These are phyloP conservation scores for Lycocorax pyrrhopterus DNA, from an alignment of 2,113 vertebrate species.

Conservation along the genomic window DNA sequence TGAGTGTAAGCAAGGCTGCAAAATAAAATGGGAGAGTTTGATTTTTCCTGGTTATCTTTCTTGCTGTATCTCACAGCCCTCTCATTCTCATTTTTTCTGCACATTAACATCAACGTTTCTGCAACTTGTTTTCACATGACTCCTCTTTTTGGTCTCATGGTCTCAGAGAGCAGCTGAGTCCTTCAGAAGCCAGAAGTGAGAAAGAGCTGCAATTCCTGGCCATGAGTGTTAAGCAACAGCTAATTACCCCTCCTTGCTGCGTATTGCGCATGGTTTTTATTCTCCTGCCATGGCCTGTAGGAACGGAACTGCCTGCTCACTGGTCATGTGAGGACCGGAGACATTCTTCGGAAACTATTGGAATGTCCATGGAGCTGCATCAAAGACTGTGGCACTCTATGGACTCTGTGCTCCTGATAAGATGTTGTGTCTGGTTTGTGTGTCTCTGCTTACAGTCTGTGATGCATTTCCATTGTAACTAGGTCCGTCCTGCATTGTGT, in stretches of 20 bases:
- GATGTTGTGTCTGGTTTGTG: background rate
- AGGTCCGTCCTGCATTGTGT: slow-evolving; percentile 57
- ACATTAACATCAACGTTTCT: too few relatives aligned
- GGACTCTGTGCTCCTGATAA: background rate
- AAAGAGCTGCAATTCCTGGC: too few relatives aligned
- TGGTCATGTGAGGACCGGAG: background rate
- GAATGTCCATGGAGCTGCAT: background rate
- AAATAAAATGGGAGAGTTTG: background rate
- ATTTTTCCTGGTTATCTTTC: background rate
- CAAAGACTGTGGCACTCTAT: background rate
- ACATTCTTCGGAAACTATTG: background rate
- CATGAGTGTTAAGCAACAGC: too few relatives aligned
- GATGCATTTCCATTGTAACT: background rate
- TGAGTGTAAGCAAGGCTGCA: background rate
- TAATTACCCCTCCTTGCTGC: too few relatives aligned
- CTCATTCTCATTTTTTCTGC: too few relatives aligned
- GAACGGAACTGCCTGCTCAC: too few relatives aligned
- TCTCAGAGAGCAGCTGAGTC: too few relatives aligned
- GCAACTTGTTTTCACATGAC: too few relatives aligned
- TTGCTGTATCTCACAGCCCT: background rate
- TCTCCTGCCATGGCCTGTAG: too few relatives aligned
- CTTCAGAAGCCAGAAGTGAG: too few relatives aligned
- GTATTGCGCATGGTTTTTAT: too few relatives aligned
- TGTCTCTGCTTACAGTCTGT: background rate
- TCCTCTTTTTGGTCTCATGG: too few relatives aligned